Evolutionary conservation across 2,888 invertebrate genomes (phyloP).

Genomic region (Frankliniella fusca): DNA sequence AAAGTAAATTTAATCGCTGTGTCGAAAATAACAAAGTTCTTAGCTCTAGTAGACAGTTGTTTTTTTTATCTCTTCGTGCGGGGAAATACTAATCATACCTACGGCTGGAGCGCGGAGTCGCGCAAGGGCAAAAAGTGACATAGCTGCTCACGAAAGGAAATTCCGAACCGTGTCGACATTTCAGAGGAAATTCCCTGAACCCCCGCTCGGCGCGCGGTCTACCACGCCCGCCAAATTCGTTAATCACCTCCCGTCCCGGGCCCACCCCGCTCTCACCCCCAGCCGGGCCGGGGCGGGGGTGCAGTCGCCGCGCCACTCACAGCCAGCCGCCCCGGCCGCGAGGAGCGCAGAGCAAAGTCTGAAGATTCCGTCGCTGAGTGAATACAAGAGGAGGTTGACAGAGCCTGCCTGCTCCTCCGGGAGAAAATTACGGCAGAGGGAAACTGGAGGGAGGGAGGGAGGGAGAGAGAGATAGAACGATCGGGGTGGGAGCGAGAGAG

Average conservation of each 20-base stretch:
- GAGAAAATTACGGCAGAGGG: constrained; percentile 8
- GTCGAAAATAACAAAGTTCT: too few relatives aligned
- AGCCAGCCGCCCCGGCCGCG: background rate
- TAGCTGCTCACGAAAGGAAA: too few relatives aligned
- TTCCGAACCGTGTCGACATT: too few relatives aligned
- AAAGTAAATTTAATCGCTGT: too few relatives aligned
- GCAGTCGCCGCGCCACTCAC: background rate
- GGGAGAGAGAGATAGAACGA: background rate
- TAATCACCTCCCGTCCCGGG: background rate
- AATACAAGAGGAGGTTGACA: constrained; percentile 25
- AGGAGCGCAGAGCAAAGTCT: background rate
- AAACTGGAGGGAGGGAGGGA: background rate
- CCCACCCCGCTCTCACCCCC: background rate
- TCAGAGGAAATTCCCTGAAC: too few relatives aligned
- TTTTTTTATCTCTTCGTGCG: too few relatives aligned
- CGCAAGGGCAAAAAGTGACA: too few relatives aligned
- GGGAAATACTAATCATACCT: too few relatives aligned
- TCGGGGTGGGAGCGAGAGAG: too few relatives aligned
- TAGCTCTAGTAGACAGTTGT: too few relatives aligned
- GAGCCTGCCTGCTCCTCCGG: background rate
- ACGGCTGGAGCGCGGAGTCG: too few relatives aligned
- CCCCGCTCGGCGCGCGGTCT: background rate
- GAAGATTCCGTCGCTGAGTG: constrained; percentile 21
- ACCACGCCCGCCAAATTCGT: background rate
- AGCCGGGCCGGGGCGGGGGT: too few relatives aligned